Conservation (phyloP, 2,888 invertebrate genomes). For the Drosophila histrio region DNA sequence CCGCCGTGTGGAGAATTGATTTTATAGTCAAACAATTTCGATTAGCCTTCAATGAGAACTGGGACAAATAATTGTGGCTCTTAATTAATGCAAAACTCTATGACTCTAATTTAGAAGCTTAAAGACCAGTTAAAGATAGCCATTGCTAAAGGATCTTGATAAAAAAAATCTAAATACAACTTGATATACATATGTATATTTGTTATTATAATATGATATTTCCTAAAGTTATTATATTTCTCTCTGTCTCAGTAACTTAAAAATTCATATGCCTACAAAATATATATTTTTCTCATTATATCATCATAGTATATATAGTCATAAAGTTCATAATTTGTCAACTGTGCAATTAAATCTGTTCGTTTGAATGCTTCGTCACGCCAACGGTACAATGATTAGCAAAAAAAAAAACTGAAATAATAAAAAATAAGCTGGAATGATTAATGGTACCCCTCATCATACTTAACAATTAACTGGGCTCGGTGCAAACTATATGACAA, state of each 20-base stretch:
- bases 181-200: too few species aligned
- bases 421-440: not conserved
- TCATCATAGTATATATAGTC: not conserved
- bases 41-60: slow-evolving; percentile 2
- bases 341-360: not conserved
- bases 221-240: too few species aligned
- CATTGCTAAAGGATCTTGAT: too few species aligned
- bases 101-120: not conserved
- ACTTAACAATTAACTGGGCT: not conserved
- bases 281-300: not conserved
- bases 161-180: too few species aligned
- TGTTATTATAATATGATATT: too few species aligned
- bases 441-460: not conserved
- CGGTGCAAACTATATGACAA: not conserved
- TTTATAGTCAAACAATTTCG: not conserved
- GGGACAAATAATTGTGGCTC: not conserved
- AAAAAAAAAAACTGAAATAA: not conserved
- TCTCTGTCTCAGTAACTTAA: too few species aligned
- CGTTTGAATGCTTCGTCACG: not conserved
- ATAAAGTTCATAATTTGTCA: not conserved
- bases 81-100: not conserved
- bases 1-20: slow-evolving; percentile 41
- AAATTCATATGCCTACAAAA: not conserved
- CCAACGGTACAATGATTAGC: not conserved
- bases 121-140: too few species aligned